Percentiles rank a stretch among this genome's conserved stretches.
Evolutionary conservation across 1,140 invertebrate genomes (phyloP).

Genomic region (Orius laevigatus): DNA sequence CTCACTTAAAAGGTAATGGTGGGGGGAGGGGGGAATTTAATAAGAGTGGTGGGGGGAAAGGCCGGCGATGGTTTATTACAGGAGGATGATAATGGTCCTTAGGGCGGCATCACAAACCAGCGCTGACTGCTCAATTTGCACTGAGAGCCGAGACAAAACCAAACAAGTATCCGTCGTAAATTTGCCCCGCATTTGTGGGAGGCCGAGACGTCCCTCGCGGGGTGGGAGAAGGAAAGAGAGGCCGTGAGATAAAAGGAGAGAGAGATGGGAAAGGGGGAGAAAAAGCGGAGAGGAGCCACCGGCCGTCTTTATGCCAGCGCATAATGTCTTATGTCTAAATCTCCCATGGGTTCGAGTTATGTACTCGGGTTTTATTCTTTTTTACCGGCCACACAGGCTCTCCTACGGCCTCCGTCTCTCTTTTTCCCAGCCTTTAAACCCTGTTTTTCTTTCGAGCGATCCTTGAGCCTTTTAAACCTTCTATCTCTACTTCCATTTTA

Average conservation of each 20-base stretch:
- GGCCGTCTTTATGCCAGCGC: constrained; percentile 11
- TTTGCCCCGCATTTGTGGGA: constrained; percentile 13
- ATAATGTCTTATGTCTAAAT: constrained; percentile 12
- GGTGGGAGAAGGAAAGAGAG: not conserved
- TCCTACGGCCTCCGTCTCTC: not conserved
- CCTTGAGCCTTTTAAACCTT: too few species aligned
- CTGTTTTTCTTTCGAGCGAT: too few species aligned
- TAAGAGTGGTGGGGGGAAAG: too few species aligned
- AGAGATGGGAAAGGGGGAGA: too few species aligned
- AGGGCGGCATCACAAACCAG: not conserved
- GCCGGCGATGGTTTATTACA: too few species aligned
- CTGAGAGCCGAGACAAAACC: constrained; percentile 7
- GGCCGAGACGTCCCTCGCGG: not conserved
- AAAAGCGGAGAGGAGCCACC: not conserved
- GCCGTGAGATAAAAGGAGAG: too few species aligned
- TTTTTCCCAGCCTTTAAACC: too few species aligned
- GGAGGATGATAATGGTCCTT: too few species aligned
- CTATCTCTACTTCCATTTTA: too few species aligned
- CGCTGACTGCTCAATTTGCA: constrained; percentile 9
- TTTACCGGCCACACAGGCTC: constrained; percentile 10
- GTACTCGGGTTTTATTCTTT: constrained; percentile 7
- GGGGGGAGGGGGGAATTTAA: too few species aligned
- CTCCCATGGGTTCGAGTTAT: constrained; percentile 10
- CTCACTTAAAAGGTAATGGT: too few species aligned
- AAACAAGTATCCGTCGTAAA: constrained; percentile 15